A percentile compares a stretch with the other conserved stretches of the same genome.
These are phyloP conservation scores for Cottus gobio DNA, from an alignment of 2,113 vertebrate genomes.

Conservation along the genomic window DNA sequence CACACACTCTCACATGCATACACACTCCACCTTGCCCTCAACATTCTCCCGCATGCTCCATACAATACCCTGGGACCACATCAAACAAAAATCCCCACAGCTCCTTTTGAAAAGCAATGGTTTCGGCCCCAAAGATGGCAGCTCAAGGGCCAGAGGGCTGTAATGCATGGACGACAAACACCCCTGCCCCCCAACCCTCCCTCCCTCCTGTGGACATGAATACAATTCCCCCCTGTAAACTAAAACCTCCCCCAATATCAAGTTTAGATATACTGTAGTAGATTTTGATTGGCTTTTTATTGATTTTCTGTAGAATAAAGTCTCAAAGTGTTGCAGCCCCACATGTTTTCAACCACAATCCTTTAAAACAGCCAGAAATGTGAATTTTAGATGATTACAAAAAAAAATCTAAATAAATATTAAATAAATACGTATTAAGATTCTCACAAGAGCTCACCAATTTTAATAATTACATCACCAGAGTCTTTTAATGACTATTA, in stretches of 20 bases:
- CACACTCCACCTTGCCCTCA: slow-evolving; percentile 77
- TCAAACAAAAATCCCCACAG: slow-evolving; percentile 83
- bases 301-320: slow-evolving; percentile 1
- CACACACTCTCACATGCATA: slow-evolving; percentile 69
- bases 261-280: slow-evolving; percentile 38
- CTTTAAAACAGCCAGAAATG: background rate
- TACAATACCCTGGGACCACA: slow-evolving; percentile 81
- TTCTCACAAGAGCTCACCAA: background rate
- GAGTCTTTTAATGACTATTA: background rate
- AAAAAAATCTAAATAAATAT: no score
- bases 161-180: slow-evolving; percentile 49
- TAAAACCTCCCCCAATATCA: slow-evolving; percentile 28
- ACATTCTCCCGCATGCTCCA: slow-evolving; percentile 78
- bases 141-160: slow-evolving; percentile 69
- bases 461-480: background rate
- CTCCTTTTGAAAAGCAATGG: slow-evolving; percentile 79
- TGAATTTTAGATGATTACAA: background rate
- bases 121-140: slow-evolving; percentile 76
- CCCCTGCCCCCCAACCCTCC: slow-evolving; percentile 3
- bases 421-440: no score
- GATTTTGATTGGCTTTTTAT: slow-evolving; percentile 13
- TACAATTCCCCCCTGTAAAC: slow-evolving; percentile 41
- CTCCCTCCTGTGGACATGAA: slow-evolving; percentile 67
- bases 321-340: background rate
- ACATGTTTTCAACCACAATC: background rate